These are phyloP conservation scores for Pocillopora meandrina DNA, from an alignment of 92 coral and sea anemone genomes.

Conservation along the genomic window DNA sequence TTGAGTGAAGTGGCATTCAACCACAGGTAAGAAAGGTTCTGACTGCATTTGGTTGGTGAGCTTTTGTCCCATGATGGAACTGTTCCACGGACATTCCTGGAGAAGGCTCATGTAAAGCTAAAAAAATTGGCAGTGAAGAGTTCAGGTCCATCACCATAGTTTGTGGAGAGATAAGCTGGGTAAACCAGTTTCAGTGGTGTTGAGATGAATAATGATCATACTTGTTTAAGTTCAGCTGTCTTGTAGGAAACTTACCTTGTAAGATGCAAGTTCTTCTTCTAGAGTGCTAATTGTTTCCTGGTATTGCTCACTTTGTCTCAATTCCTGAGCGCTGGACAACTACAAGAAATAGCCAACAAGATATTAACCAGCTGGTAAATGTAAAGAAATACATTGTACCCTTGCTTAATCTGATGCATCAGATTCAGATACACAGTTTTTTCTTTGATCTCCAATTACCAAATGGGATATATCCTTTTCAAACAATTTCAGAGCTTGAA, in stretches of 20 bases:
- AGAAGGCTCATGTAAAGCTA: too few relatives aligned
- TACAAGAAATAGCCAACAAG: not conserved
- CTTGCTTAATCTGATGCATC: too few relatives aligned
- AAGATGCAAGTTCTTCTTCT: conserved; percentile 23
- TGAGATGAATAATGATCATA: not conserved
- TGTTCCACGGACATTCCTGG: too few relatives aligned
- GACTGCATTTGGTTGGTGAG: too few relatives aligned
- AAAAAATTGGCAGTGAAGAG: too few relatives aligned
- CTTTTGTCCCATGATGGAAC: too few relatives aligned
- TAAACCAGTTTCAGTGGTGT: not conserved
- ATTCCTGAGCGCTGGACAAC: conserved; percentile 24
- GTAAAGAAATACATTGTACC: not conserved
- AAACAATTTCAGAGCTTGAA: too few relatives aligned
- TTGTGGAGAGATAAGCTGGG: not conserved
- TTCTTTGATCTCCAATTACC: too few relatives aligned
- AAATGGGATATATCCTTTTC: too few relatives aligned
- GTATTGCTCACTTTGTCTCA: conserved; percentile 8
- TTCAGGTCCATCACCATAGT: too few relatives aligned
- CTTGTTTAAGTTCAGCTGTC: not conserved
- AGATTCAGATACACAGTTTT: not conserved
- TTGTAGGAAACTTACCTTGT: conserved; percentile 6
- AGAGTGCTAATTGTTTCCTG: conserved; percentile 31
- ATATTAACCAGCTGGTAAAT: not conserved
- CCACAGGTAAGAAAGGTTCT: too few relatives aligned
- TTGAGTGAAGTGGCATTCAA: too few relatives aligned